Evolutionary conservation across 2,113 vertebrate genomes (phyloP), one percentile per base, ranked within the genome.

Genomic region (Ophiodon elongatus): DNA sequence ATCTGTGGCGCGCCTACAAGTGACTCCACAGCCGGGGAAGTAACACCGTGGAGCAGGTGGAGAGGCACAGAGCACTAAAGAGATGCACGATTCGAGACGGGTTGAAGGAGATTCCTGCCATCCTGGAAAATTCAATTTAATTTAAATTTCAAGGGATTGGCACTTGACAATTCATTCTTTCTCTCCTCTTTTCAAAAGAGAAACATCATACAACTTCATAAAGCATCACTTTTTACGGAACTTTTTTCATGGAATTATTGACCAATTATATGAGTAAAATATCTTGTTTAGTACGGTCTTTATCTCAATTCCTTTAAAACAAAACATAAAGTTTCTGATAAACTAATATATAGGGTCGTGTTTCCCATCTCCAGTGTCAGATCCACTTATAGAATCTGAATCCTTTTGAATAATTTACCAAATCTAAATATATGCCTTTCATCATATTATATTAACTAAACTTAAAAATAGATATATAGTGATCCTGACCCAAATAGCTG

Each of bases 1-100:
- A 59, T 60, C 62, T 67, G 39, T 63, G n/a, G 29, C 13, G 1
- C 69, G 33, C 50, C 74, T 45, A 70, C 41, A 31, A 56, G 74
- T 67, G 73, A 73, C 59, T 72, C 59, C 75, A 11, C 43, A 57
- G 67, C 23, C 2, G 2, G n/a, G 17, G 27, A 74, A 33, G 37
- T 21, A 69, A 73, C 15, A 54, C 72, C 13, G 19, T 2, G 35
- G 23, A 27, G 47, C 78, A 64, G 17, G 47, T 13, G 11, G 23
- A 47, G 19, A 13, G n/a, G n/a, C 6, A 72, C 29, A 57, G 8
- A 47, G 33, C 33, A 35, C n/a, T n/a, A n/a, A n/a, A n/a, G n/a
- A n/a, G n/a, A n/a, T n/a, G n/a, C n/a, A n/a, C n/a, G n/a, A n/a
- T n/a, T n/a, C n/a, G n/a, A n/a, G n/a, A n/a, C n/a, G n/a, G n/a